Percentiles rank a stretch among this genome's conserved stretches.
Conservation (phyloP, 2,888 invertebrate genomes). For the Seladonia tumulorum region DNA sequence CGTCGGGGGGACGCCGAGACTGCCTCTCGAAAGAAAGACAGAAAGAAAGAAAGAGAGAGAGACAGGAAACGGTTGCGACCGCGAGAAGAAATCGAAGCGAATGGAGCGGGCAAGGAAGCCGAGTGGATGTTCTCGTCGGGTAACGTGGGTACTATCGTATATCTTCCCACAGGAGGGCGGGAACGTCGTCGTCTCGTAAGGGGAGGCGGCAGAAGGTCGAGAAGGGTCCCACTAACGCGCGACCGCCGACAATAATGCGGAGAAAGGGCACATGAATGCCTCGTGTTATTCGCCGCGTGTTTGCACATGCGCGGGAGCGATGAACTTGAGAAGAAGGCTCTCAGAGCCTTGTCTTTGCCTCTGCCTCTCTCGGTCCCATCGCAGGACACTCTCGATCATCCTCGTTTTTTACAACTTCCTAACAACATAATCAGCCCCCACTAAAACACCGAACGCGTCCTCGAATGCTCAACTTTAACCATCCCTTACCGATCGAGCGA, state of each 20-base stretch:
- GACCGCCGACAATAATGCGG: constrained; percentile 74
- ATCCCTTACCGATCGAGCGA: not conserved
- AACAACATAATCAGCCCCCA: constrained; percentile 47
- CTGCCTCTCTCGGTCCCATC: constrained; percentile 26
- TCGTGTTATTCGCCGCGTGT: constrained; percentile 74
- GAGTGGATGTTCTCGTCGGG: constrained; percentile 54
- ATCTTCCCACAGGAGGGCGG: constrained; percentile 62
- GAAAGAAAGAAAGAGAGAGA: not conserved
- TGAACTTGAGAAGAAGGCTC: constrained; percentile 77
- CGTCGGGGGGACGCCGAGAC: not conserved
- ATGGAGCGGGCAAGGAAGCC: constrained; percentile 35
- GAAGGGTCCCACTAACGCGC: constrained; percentile 71
- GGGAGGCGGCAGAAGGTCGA: constrained; percentile 54
- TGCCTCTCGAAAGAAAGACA: not conserved
- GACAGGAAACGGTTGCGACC: not conserved
- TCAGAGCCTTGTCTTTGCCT: constrained; percentile 49
- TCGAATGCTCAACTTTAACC: not conserved
- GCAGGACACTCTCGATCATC: constrained; percentile 25
- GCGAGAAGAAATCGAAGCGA: constrained; percentile 43
- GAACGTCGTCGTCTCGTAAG: constrained; percentile 52
- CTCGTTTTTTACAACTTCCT: constrained; percentile 48
- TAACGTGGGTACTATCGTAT: constrained; percentile 59
- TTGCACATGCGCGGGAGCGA: constrained; percentile 81
- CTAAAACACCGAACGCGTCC: not conserved
- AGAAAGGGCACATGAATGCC: constrained; percentile 69